These are phyloP conservation scores for Hiodon tergisus DNA, from an alignment of 2,113 vertebrate genomes.

Conservation along the genomic window DNA sequence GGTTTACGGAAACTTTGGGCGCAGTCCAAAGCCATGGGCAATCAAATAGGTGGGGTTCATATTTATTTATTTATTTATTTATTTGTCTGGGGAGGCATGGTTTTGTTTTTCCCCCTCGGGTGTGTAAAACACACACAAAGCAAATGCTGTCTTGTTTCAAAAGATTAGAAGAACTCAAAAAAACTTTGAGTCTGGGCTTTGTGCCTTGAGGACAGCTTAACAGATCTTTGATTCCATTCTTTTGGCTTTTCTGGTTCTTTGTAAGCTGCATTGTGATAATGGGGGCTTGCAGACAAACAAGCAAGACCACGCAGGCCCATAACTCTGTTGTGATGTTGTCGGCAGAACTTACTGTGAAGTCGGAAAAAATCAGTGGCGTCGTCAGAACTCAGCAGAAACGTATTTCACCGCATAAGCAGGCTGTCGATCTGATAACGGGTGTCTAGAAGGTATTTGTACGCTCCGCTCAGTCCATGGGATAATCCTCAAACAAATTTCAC, in stretches of 20 bases:
- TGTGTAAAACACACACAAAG: neutral
- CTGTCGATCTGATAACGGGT: too few relatives aligned
- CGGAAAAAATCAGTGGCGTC: too few relatives aligned
- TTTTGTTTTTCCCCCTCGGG: neutral
- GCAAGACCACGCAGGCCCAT: too few relatives aligned
- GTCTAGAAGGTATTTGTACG: too few relatives aligned
- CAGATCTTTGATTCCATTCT: neutral
- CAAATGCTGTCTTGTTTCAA: constrained; percentile 5
- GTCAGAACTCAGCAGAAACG: too few relatives aligned
- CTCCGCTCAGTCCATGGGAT: too few relatives aligned
- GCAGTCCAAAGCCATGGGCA: neutral
- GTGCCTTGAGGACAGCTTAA: neutral
- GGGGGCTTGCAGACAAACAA: neutral
- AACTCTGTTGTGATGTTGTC: too few relatives aligned
- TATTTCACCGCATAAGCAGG: too few relatives aligned
- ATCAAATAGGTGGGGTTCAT: neutral
- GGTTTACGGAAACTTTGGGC: neutral
- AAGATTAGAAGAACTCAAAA: neutral
- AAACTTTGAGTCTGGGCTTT: neutral
- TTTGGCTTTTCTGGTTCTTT: neutral
- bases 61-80: too few relatives aligned
- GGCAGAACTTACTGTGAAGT: too few relatives aligned
- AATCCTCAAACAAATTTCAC: too few relatives aligned
- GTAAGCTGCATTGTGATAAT: neutral
- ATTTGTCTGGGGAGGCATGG: neutral